Conservation (phyloP, 1,140 invertebrate genomes). For the Bombus waltoni region DNA sequence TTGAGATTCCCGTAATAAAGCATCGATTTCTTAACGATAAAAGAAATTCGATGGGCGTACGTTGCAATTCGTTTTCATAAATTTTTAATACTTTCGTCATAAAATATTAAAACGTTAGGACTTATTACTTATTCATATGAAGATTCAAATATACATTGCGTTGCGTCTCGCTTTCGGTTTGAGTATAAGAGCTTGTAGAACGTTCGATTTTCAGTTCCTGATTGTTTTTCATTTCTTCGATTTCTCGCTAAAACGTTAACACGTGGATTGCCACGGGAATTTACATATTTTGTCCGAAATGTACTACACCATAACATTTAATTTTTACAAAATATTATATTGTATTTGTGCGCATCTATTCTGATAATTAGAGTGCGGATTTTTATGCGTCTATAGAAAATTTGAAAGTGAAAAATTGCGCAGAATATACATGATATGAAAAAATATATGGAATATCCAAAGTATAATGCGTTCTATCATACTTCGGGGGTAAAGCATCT, state of each 20-base stretch:
- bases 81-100: conserved; percentile 49
- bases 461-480: too few relatives aligned
- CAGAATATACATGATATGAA: too few relatives aligned
- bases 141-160: not conserved
- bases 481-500: too few relatives aligned
- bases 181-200: not conserved
- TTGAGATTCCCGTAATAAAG: conserved; percentile 8
- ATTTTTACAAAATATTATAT: too few relatives aligned
- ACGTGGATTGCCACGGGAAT: too few relatives aligned
- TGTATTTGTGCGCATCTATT: too few relatives aligned
- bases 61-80: not conserved
- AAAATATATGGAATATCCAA: too few relatives aligned
- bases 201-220: not conserved
- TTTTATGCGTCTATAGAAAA: too few relatives aligned
- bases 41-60: not conserved
- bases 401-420: too few relatives aligned
- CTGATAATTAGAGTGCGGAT: too few relatives aligned
- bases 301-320: too few relatives aligned
- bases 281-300: too few relatives aligned
- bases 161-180: not conserved
- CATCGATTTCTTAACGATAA: not conserved
- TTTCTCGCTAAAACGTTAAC: not conserved
- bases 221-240: not conserved
- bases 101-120: conserved; percentile 23
- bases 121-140: not conserved